Evolutionary conservation across 1,140 invertebrate species (phyloP).

Genomic region (Lordiphosa mommai): DNA sequence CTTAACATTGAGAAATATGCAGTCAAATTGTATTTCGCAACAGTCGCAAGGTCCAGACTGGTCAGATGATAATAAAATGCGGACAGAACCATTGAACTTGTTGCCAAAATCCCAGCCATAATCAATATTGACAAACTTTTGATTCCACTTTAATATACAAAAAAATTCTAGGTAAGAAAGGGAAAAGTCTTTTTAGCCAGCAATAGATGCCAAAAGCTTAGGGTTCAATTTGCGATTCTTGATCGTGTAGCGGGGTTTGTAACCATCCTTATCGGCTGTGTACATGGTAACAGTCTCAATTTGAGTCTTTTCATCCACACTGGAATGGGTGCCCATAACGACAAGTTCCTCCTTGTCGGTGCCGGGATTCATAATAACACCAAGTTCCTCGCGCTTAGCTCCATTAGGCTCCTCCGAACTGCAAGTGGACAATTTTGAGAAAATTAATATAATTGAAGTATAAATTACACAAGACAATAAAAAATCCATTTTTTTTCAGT

Average conservation of each 20-base stretch:
- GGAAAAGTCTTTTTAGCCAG: constrained; percentile 44
- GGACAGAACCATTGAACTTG: constrained; percentile 17
- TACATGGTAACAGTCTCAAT: constrained; percentile 71
- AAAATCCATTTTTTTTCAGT: too few species aligned
- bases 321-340: constrained; percentile 64
- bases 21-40: constrained; percentile 50
- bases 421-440: not conserved
- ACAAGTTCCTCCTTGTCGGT: constrained; percentile 67
- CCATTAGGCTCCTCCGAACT: constrained; percentile 69
- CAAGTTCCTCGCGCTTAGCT: constrained; percentile 69
- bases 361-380: constrained; percentile 71
- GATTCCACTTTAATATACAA: constrained; percentile 10
- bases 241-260: constrained; percentile 58
- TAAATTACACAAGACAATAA: too few species aligned
- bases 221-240: constrained; percentile 72
- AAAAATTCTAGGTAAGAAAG: not conserved
- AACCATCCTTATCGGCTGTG: constrained; percentile 77
- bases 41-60: constrained; percentile 41
- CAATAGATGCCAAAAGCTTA: constrained; percentile 58
- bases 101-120: constrained; percentile 18
- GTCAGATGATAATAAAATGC: constrained; percentile 42
- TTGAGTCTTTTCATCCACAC: constrained; percentile 67
- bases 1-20: not conserved
- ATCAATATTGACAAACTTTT: constrained; percentile 22
- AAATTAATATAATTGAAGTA: too few species aligned